Base-by-base conservation (phyloP, 2,888 invertebrate species). In the Bellardia pandia region DNA sequence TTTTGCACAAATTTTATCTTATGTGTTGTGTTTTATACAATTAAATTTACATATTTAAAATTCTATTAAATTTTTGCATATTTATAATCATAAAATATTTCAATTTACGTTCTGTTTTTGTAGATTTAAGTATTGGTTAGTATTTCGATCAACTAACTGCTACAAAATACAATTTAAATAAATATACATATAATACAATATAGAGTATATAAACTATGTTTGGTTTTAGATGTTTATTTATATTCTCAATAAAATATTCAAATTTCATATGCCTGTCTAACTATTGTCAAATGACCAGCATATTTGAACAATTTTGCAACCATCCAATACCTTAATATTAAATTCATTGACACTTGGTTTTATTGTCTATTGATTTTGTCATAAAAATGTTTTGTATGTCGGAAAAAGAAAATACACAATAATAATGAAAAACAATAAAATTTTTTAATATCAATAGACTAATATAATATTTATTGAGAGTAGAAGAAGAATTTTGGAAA, bases 341-440 rank as follows among this genome's bases (percentile, higher is more conserved):
- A 79, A 79, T 75, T 85, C 79, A 62, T 56, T 74, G 85, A 85
- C 85, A 85, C 79, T 75, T 79, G 51, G 16, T 74, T 69, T 62
- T 79, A 45, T 60, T 74, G 68, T 74, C 79, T 75, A 79, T 78
- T 60, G 78, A 74, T 71, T 76, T 83, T 62, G 53, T 5, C 60
- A 60, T 37, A 51, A 51, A 68, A 68, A 69, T 33, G 1, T 45
- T 66, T 51, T 3, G 14, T 40, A 53, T 40, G 30, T 8, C 9
- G 40, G 5, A 58, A 40, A 16, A n/a, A 69, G 0, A 75, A 30
- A 68, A 40, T 42, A 16, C 14, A 60, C 14, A 71, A 62, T 64
- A 11, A 16, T 14, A 76, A 69, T 40, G 72, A 58, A 75, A 60
- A 62, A 58, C 60, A 69, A 85, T 79, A 75, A 79, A 85, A 79